Evolutionary conservation across 53 echinoderm and acorn worm species (phyloP).

Genomic region (Echinarachnius parma): DNA sequence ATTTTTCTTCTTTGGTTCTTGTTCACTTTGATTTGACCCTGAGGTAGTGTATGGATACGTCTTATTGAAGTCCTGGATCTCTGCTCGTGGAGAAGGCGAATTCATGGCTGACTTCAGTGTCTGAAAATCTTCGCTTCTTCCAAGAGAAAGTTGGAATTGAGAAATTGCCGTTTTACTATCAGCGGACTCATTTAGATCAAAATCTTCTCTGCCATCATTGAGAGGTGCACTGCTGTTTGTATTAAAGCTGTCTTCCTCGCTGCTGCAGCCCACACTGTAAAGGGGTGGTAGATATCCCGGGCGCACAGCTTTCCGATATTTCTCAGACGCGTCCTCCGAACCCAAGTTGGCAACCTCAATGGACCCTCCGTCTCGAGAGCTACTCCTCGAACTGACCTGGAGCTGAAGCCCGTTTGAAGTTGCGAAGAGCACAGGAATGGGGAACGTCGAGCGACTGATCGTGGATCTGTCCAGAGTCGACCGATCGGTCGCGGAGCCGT

Average conservation of each 20-base stretch:
- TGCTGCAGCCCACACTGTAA: constrained; percentile 42
- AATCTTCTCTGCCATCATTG: constrained; percentile 12
- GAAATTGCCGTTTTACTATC: constrained; percentile 27
- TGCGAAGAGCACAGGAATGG: constrained; percentile 82
- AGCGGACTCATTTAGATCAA: constrained; percentile 27
- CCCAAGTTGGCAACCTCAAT: constrained; percentile 42
- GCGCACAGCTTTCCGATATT: not conserved
- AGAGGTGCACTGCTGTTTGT: constrained; percentile 29
- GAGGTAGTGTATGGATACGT: too few species aligned
- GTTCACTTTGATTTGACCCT: too few species aligned
- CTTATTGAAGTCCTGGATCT: too few species aligned
- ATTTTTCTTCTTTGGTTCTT: too few species aligned
- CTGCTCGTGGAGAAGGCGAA: too few species aligned
- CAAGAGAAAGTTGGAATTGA: constrained; percentile 32
- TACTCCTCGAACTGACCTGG: constrained; percentile 53
- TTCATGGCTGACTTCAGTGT: too few species aligned
- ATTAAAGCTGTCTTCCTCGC: constrained; percentile 56
- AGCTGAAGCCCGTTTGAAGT: constrained; percentile 81
- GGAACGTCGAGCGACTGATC: constrained; percentile 61
- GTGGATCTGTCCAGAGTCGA: constrained; percentile 46
- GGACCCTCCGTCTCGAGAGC: constrained; percentile 42
- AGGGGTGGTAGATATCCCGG: constrained; percentile 55
- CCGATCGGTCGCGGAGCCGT: constrained; percentile 35
- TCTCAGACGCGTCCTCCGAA: constrained; percentile 8
- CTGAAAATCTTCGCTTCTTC: constrained; percentile 19